phyloP scores from a whole-genome alignment of 2,797 vertebrate genomes.

The Argentina silus region DNA sequence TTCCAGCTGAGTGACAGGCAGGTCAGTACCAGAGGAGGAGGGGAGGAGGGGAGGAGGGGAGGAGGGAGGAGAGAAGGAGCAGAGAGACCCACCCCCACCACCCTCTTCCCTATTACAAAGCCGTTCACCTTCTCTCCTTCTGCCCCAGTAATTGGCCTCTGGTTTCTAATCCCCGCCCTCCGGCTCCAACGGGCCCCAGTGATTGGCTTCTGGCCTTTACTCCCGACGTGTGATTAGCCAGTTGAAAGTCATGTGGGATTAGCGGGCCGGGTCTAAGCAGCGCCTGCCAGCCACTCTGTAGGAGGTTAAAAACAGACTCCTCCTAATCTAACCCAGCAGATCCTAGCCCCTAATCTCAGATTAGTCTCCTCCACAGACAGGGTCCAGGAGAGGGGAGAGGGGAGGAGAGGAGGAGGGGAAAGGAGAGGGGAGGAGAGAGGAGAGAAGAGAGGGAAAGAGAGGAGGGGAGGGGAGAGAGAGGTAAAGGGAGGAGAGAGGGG shows the following conservation, averaged over 20 bases:
- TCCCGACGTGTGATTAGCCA: slow-evolving; percentile 47
- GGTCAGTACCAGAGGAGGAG: no score
- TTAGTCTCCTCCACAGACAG: no score
- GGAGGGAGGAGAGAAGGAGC: no score
- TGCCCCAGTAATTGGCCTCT: slow-evolving; percentile 2
- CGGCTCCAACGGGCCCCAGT: neutral
- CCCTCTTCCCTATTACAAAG: no score
- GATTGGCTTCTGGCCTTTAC: slow-evolving; percentile 34
- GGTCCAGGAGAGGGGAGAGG: neutral
- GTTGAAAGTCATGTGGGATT: slow-evolving; percentile 51
- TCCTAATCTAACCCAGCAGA: slow-evolving; percentile 52
- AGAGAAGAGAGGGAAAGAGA: neutral
- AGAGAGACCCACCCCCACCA: no score
- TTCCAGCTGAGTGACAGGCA: no score
- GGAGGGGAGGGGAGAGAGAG: no score
- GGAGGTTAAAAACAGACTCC: slow-evolving; percentile 55
- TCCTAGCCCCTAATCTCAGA: slow-evolving; percentile 36
- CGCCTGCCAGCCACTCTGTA: neutral
- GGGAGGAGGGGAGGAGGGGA: no score
- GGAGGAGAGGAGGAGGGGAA: no score
- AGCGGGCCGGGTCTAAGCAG: slow-evolving; percentile 37
- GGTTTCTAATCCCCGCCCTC: neutral
- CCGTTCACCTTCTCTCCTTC: neutral
- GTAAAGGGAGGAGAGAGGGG: neutral
- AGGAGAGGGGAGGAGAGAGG: neutral